Base-by-base conservation (phyloP, 2,797 vertebrate genomes). In the Microcaecilia unicolor region DNA sequence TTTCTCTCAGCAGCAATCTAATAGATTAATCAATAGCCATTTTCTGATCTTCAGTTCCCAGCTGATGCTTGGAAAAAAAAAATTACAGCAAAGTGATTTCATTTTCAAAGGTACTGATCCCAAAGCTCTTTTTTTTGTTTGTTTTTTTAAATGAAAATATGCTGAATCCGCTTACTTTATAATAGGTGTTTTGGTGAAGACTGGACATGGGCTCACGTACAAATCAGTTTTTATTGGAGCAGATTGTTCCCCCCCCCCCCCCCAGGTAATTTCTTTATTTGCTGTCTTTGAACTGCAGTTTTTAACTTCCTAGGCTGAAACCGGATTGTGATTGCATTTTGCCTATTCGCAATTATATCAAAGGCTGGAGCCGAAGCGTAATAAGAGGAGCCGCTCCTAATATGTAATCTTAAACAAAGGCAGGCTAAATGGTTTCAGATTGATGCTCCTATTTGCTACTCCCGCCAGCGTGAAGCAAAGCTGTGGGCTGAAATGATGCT, bases 1-100 rank as follows among this genome's bases (percentile, higher is more conserved):
- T 78, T 63, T 66, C 68, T 74, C 65, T 50, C 54, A 34, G 68
- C 65, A 51, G 72, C 74, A 80, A 84, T 64, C 77, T 72, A 83
- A 75, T 74, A 79, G 80, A 76, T 76, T 72, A 83, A 73, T 72
- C 70, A 37, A 70, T 67, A 69, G 48, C 37, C 47, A 30, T 56
- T 62, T 61, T 60, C 58, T 62, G 48, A 51, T 61, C 56, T 68
- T 57, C 34, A 31, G 47, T 31, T 52, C 37, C 51, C 56, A 62
- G 58, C 44, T 51, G 62, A 19, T 41, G 52, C 49, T 41, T n/a
- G 8, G 13, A 13, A 7, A 12, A 7, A 2, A 4, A 5, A n/a
- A 10, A 10, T 1, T 8, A 7, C 4, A 2, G 16, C 29, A 17
- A 48, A 33, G 33, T 12, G 20, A 18, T 9, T 22, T 24, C 44